Evolutionary conservation across 2,888 invertebrate genomes (phyloP).

Genomic region (Venusia cambrica): DNA sequence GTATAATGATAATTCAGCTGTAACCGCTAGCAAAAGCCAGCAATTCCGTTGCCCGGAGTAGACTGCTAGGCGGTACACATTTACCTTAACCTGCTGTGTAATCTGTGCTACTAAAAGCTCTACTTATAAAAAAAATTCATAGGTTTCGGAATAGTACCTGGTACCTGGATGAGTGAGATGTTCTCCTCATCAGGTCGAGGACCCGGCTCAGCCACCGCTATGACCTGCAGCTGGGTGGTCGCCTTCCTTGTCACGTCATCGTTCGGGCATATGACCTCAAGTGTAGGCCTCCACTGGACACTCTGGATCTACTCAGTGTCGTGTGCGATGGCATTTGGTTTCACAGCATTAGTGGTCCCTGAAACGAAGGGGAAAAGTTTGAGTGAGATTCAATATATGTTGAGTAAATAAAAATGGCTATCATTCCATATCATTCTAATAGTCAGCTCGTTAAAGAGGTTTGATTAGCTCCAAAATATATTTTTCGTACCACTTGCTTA

Average conservation of each 20-base stretch:
- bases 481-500: no score
- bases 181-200: conserved; percentile 29
- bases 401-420: conserved; percentile 21
- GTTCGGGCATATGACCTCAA: conserved; percentile 9
- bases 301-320: conserved; percentile 20
- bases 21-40: no score
- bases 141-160: conserved; percentile 17
- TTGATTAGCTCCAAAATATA: no score
- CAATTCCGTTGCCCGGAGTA: no score
- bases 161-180: conserved; percentile 32
- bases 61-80: no score
- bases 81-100: no score
- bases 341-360: conserved; percentile 17
- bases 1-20: no score
- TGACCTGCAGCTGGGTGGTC: conserved; percentile 1
- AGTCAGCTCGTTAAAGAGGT: no score
- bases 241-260: conserved; percentile 12
- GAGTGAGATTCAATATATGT: conserved; percentile 85
- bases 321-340: conserved; percentile 18
- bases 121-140: no score
- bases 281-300: conserved; percentile 15
- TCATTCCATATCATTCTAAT: no score
- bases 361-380: conserved; percentile 91
- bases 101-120: no score
- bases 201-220: not conserved